Conservation (phyloP, 2,888 invertebrate species). For the Artemia sinica region DNA sequence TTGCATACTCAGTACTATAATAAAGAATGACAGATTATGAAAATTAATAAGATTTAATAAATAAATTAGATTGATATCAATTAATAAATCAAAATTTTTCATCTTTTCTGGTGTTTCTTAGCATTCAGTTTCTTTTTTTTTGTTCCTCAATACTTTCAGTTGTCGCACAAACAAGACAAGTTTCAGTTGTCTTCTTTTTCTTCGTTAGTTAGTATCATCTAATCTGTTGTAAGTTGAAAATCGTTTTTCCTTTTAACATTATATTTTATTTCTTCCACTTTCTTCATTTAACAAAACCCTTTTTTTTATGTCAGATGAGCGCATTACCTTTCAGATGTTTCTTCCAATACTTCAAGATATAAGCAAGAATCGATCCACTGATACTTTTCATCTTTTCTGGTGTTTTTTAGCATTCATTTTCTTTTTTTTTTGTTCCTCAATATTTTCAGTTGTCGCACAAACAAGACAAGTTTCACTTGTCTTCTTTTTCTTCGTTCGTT, state of each 20-base stretch:
- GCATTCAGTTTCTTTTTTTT: no score
- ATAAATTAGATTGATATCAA: no score
- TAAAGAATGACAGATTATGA: no score
- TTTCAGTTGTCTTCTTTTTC: neutral
- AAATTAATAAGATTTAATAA: no score
- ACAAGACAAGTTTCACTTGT: neutral
- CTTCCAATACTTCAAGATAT: conserved; percentile 92
- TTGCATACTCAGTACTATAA: no score
- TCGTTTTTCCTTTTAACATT: conserved; percentile 12
- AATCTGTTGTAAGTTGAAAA: no score
- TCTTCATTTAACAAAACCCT: neutral
- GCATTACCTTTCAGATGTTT: conserved; percentile 96
- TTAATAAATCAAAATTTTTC: no score
- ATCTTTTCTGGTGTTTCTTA: no score
- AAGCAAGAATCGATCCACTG: conserved; percentile 76
- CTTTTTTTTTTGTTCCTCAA: no score
- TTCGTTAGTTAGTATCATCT: neutral
- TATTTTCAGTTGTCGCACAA: neutral
- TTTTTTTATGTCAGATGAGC: conserved; percentile 49
- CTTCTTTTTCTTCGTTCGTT: neutral
- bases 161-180: neutral
- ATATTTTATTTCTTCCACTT: neutral
- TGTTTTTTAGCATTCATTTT: no score
- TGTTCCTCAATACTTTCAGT: neutral
- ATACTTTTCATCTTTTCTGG: conserved; percentile 38